Evolutionary conservation across 2,113 vertebrate genomes (phyloP).

Genomic region (Otus sunia): DNA sequence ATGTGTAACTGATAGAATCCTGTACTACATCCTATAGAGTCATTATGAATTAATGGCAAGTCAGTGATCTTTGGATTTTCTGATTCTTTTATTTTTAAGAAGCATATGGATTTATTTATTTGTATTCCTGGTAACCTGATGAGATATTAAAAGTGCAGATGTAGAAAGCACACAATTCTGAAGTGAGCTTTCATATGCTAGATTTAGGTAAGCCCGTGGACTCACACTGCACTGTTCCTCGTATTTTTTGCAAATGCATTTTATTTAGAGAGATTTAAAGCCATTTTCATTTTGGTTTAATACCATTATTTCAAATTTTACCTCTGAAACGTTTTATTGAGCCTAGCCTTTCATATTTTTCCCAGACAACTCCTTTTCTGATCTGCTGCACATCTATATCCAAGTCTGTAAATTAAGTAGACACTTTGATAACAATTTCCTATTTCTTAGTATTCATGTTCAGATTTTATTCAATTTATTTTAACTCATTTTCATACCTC

Average conservation of each 20-base stretch:
- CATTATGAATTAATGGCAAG: not conserved
- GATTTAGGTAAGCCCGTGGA: not conserved
- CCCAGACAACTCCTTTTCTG: not conserved
- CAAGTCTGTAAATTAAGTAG: not conserved
- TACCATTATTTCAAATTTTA: not conserved
- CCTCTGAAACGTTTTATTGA: not conserved
- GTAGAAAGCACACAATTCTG: not conserved
- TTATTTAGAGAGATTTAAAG: not conserved
- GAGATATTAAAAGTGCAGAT: not conserved
- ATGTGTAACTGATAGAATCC: not conserved
- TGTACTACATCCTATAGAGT: not conserved
- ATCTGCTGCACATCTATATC: not conserved
- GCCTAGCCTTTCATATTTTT: not conserved
- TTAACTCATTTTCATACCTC: conserved; percentile 23
- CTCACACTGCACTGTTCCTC: rapidly evolving
- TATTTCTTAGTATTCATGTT: not conserved
- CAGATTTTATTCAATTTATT: conserved; percentile 15
- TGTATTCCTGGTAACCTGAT: not conserved
- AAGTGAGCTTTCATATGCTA: not conserved
- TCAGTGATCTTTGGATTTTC: not conserved
- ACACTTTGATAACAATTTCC: not conserved
- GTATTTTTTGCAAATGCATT: not conserved
- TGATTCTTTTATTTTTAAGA: not conserved
- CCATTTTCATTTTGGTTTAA: not conserved
- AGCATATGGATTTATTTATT: not conserved